Evolutionary conservation across 2,113 vertebrate genomes (phyloP).

Genomic region (Noctilio leporinus): DNA sequence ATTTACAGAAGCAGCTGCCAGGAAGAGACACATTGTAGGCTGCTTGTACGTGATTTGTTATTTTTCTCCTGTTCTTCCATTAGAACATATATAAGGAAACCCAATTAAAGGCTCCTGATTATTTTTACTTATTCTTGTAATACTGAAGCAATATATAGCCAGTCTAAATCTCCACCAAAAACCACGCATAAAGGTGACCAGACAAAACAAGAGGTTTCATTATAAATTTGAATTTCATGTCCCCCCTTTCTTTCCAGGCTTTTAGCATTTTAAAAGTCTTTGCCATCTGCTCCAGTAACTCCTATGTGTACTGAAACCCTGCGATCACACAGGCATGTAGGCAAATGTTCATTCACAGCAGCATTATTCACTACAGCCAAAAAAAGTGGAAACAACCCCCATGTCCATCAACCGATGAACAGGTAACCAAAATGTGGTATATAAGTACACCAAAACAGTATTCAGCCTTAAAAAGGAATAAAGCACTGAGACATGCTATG

Average conservation of each 20-base stretch:
- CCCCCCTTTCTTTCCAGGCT: neutral
- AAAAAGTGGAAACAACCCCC: neutral
- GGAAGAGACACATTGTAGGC: constrained; percentile 60
- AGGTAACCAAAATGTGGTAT: neutral
- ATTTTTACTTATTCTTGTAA: constrained; percentile 24
- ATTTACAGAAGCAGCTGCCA: constrained; percentile 75
- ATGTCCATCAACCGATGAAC: neutral
- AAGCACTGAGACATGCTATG: neutral
- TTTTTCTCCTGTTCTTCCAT: constrained; percentile 13
- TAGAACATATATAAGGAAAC: constrained; percentile 17
- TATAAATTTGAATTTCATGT: neutral
- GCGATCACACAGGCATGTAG: neutral
- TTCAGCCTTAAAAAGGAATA: neutral
- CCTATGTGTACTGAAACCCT: neutral
- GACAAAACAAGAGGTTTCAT: neutral
- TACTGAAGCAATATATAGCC: neutral
- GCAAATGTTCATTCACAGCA: neutral
- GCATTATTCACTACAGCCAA: neutral
- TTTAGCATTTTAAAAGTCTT: neutral
- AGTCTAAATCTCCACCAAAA: neutral
- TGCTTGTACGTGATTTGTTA: constrained; percentile 55
- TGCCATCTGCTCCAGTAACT: neutral
- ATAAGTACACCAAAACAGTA: neutral
- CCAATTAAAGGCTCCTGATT: constrained; percentile 41
- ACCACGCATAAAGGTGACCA: neutral